A percentile compares a stretch with the other conserved stretches of the same genome.
Conservation (phyloP, 30 jellyfish, hydroid and myxozoan genomes). For the Aurelia aurita complex sp. Pacific region DNA sequence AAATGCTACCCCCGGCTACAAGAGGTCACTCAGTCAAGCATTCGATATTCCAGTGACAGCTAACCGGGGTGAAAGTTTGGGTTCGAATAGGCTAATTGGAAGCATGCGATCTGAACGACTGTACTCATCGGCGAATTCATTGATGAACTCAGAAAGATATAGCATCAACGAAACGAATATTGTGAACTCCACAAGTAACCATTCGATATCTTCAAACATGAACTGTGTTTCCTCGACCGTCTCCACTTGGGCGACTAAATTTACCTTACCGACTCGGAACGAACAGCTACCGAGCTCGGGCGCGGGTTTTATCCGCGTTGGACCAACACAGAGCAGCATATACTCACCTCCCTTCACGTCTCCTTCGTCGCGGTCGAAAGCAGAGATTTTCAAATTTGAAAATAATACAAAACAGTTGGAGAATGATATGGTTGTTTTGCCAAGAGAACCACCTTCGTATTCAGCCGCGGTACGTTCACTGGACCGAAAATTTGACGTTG, state of each 20-base stretch:
- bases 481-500: conserved; percentile 61
- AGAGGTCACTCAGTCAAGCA: conserved; percentile 23
- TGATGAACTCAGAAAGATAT: conserved; percentile 40
- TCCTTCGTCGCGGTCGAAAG: conserved; percentile 60
- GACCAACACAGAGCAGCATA: conserved; percentile 46
- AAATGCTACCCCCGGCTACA: conserved; percentile 32
- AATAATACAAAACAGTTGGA: conserved; percentile 27
- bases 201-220: conserved; percentile 9
- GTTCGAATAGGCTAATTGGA: conserved; percentile 11
- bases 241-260: conserved; percentile 61
- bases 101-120: conserved; percentile 36
- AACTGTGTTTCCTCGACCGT: conserved; percentile 14
- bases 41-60: conserved; percentile 13
- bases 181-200: conserved; percentile 18
- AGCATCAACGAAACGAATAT: conserved; percentile 20
- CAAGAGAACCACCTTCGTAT: conserved; percentile 40
- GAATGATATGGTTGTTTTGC: conserved; percentile 22
- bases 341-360: conserved; percentile 76
- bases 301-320: conserved; percentile 69
- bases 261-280: conserved; percentile 58
- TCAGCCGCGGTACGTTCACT: conserved; percentile 41
- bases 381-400: conserved; percentile 59
- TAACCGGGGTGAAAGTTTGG: conserved; percentile 22
- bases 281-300: conserved; percentile 44
- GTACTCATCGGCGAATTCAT: conserved; percentile 4